Percentiles rank a stretch among this genome's conserved stretches.
Evolutionary conservation across 2,888 invertebrate genomes (phyloP).

Genomic region (Heliconius cydno): DNA sequence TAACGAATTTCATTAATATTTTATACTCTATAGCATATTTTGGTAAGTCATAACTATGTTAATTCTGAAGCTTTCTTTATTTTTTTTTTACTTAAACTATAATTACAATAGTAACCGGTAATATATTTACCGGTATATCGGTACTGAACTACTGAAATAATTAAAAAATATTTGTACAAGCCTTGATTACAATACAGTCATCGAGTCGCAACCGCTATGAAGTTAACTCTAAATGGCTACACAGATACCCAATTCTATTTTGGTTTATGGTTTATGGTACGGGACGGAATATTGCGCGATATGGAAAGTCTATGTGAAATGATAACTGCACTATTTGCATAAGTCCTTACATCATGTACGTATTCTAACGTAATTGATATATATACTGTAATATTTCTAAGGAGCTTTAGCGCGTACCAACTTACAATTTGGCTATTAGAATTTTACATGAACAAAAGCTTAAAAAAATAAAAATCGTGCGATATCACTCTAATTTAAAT

Average conservation of each 20-base stretch:
- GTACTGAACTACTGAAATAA: no score
- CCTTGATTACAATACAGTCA: no score
- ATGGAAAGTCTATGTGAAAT: neutral
- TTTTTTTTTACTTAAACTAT: neutral
- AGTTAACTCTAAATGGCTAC: no score
- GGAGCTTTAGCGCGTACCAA: neutral
- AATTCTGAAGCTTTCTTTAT: neutral
- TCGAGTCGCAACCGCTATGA: no score
- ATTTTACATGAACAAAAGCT: no score
- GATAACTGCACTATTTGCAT: neutral
- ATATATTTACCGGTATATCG: no score
- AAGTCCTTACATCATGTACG: neutral
- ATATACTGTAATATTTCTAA: constrained; percentile 2
- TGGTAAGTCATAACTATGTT: neutral
- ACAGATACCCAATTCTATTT: neutral
- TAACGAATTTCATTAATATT: neutral
- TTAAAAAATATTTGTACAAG: no score
- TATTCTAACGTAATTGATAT: neutral
- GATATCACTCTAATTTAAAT: neutral
- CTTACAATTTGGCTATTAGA: no score
- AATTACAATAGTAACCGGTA: neutral
- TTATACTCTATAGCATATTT: neutral
- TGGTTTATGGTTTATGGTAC: neutral
- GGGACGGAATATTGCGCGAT: neutral
- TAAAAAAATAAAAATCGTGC: neutral